Evolutionary conservation across 2,797 vertebrate genomes (phyloP).

Genomic region (Neopelma chrysocephalum): DNA sequence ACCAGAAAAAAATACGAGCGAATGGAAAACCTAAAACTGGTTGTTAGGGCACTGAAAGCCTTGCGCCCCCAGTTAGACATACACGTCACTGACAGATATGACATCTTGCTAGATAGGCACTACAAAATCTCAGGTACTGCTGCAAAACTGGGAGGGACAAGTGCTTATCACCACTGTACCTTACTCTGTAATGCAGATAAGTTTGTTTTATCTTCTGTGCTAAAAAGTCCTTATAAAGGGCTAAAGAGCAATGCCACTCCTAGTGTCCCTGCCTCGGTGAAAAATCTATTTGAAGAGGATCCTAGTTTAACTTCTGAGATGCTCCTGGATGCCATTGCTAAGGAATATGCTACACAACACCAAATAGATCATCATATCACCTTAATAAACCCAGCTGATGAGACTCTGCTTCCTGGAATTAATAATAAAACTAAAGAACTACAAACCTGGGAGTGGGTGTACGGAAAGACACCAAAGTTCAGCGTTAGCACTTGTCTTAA

Average conservation of each 20-base stretch:
- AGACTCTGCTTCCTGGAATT: constrained; percentile 83
- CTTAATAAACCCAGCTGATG: constrained; percentile 83
- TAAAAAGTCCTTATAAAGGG: constrained; percentile 82
- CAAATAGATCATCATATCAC: constrained; percentile 56
- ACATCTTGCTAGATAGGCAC: constrained; percentile 85
- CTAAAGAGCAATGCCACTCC: constrained; percentile 90
- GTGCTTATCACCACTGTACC: constrained; percentile 94
- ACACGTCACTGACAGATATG: constrained; percentile 82
- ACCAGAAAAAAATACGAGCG: constrained; percentile 86
- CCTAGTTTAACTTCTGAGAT: constrained; percentile 80
- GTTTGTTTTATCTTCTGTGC: constrained; percentile 76
- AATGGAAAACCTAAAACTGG: constrained; percentile 84
- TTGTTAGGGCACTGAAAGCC: constrained; percentile 83
- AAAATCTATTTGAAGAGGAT: constrained; percentile 87
- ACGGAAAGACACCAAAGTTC: constrained; percentile 94
- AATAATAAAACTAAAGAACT: constrained; percentile 76
- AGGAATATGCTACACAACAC: constrained; percentile 82
- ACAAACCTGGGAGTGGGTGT: constrained; percentile 90
- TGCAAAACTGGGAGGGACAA: constrained; percentile 86
- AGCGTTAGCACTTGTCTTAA: constrained; percentile 77
- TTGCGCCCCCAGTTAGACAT: constrained; percentile 82
- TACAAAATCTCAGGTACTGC: constrained; percentile 95
- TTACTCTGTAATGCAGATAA: constrained; percentile 84
- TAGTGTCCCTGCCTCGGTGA: constrained; percentile 85
- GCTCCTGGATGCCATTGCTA: constrained; percentile 80